A percentile compares a stretch with the other conserved stretches of the same genome.
Conservation (phyloP, 2,888 invertebrate genomes). For the Sminthurinus aureus region DNA sequence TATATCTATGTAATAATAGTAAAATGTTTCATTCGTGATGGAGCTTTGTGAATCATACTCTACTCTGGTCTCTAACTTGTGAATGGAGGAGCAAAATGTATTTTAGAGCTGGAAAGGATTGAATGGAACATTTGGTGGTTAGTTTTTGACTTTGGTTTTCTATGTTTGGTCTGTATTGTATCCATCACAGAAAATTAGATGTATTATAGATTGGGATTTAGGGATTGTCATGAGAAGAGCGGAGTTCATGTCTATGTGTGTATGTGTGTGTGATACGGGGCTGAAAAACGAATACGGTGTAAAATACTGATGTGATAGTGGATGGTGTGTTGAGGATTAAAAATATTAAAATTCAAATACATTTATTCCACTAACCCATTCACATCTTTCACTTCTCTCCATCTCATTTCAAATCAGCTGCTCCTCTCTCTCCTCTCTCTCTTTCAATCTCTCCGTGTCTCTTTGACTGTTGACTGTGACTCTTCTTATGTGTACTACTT, state of each 20-base stretch:
- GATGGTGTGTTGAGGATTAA: conserved; percentile 37
- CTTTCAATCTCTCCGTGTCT: background rate
- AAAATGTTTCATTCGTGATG: background rate
- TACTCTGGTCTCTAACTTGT: background rate
- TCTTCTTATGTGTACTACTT: background rate
- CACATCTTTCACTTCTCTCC: conserved; percentile 4
- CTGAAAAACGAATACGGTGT: background rate
- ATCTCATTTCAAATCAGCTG: conserved; percentile 19
- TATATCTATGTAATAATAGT: background rate
- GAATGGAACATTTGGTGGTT: conserved; percentile 25
- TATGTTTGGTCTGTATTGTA: background rate
- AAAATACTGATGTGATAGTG: conserved; percentile 25
- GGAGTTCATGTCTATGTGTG: background rate
- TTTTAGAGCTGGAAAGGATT: background rate
- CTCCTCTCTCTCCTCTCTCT: conserved; percentile 7
- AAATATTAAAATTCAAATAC: conserved; percentile 39
- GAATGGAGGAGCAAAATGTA: background rate
- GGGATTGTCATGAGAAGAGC: background rate
- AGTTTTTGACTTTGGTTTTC: background rate
- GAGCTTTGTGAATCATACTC: background rate
- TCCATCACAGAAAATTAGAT: background rate
- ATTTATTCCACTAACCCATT: conserved; percentile 27
- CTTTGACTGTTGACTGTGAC: no score
- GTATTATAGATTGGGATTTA: background rate
- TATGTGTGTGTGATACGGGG: background rate